Evolutionary conservation across 2,888 invertebrate species (phyloP).

Genomic region (Drosophila phalerata): DNA sequence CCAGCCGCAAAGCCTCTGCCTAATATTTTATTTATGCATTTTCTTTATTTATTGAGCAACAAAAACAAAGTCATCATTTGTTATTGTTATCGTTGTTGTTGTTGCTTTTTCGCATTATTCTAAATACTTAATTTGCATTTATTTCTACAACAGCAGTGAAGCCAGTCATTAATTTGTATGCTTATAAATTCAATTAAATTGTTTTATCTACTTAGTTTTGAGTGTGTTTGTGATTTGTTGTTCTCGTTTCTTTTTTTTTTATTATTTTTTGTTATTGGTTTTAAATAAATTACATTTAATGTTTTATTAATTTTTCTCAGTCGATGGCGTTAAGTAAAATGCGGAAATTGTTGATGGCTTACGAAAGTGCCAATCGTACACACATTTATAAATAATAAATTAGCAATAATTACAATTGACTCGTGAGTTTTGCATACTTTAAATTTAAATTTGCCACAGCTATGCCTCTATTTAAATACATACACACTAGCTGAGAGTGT

Average conservation of each 20-base stretch:
- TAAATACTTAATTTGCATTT: conserved; percentile 78
- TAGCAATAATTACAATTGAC: conserved; percentile 44
- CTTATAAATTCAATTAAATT: conserved; percentile 78
- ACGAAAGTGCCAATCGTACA: conserved; percentile 43
- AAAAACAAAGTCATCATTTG: conserved; percentile 65
- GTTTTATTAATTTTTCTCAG: conserved; percentile 77
- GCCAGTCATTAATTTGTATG: conserved; percentile 66
- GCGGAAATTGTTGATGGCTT: conserved; percentile 65
- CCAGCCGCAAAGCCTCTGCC: conserved; percentile 33
- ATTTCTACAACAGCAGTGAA: conserved; percentile 57
- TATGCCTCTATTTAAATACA: conserved; percentile 3
- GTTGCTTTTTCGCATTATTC: conserved; percentile 63
- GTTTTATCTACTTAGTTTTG: conserved; percentile 63
- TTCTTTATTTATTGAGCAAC: conserved; percentile 71
- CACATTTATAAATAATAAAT: conserved; percentile 55
- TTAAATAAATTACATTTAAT: conserved; percentile 64
- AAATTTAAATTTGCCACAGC: conserved; percentile 27
- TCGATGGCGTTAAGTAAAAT: conserved; percentile 60
- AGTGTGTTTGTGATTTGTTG: conserved; percentile 52
- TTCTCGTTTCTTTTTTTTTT: conserved; percentile 40
- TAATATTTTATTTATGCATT: conserved; percentile 78
- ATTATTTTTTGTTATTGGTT: conserved; percentile 13
- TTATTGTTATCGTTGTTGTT: conserved; percentile 32
- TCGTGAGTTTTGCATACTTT: conserved; percentile 23
- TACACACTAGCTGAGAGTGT: background rate